These are phyloP conservation scores for Scaptomyza tumidula DNA, from an alignment of 2,888 invertebrate species.

Conservation along the genomic window DNA sequence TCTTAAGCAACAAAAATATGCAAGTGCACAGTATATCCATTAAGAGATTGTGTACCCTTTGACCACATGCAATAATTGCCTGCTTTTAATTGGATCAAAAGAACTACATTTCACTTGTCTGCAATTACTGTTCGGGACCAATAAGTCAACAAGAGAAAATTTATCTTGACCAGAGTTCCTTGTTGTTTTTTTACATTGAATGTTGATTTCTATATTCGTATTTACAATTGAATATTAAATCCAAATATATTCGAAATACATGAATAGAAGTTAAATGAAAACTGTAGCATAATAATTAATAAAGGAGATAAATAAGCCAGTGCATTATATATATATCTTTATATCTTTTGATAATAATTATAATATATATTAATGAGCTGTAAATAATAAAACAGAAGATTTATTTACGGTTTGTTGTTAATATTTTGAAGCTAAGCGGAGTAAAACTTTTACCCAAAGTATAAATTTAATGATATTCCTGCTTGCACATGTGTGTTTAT, in stretches of 20 bases:
- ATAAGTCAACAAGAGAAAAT: neutral
- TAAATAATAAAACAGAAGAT: no score
- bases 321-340: no score
- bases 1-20: neutral
- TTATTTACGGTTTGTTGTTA: neutral
- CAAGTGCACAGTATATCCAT: slow-evolving; percentile 10
- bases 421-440: neutral
- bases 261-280: neutral
- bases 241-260: neutral
- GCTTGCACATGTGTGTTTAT: neutral
- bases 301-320: no score
- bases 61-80: slow-evolving; percentile 2
- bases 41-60: slow-evolving; percentile 6
- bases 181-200: neutral
- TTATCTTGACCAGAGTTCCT: no score
- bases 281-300: no score
- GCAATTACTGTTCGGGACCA: neutral
- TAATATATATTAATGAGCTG: no score
- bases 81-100: slow-evolving; percentile 2
- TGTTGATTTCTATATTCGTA: no score
- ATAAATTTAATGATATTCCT: neutral
- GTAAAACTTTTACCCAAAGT: neutral
- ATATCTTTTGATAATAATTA: neutral
- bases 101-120: neutral
- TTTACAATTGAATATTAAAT: neutral